Conservation (phyloP, 2,888 invertebrate species). For the Dendrolimus houi region DNA sequence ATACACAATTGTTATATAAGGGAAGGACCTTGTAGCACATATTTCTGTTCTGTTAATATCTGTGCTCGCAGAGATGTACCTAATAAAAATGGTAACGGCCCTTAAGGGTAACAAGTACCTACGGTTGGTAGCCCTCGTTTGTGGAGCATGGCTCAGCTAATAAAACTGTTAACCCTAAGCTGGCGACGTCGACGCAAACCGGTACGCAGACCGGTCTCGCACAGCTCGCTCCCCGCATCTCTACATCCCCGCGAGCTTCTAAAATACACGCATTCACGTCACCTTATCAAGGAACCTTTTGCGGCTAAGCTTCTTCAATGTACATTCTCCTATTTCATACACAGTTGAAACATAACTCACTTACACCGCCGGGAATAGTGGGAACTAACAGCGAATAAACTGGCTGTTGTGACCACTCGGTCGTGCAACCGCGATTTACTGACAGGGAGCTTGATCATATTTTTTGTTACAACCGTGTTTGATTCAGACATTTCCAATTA, state of each 20-base stretch:
- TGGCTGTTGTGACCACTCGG: conserved; percentile 43
- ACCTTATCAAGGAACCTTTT: conserved; percentile 57
- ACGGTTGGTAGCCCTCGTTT: conserved; percentile 51
- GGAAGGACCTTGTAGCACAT: too few relatives aligned
- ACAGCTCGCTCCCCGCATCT: conserved; percentile 24
- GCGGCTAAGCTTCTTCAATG: conserved; percentile 57
- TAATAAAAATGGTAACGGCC: conserved; percentile 20
- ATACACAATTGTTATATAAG: too few relatives aligned
- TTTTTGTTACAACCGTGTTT: conserved; percentile 5
- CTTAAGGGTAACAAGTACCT: conserved; percentile 29
- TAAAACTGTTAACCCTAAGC: conserved; percentile 72
- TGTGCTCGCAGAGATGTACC: neutral
- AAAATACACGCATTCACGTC: conserved; percentile 67
- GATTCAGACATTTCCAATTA: conserved; percentile 6
- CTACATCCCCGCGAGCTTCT: conserved; percentile 48
- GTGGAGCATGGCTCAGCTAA: conserved; percentile 68
- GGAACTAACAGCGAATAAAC: conserved; percentile 46
- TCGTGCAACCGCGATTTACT: conserved; percentile 54
- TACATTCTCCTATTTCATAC: conserved; percentile 61
- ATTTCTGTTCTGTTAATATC: too few relatives aligned
- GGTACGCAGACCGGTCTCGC: conserved; percentile 66
- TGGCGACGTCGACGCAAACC: conserved; percentile 61
- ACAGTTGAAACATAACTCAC: conserved; percentile 22
- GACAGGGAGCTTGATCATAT: conserved; percentile 13
- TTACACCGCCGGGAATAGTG: conserved; percentile 17